phyloP scores from a whole-genome alignment of 2,113 vertebrate genomes.

The Ailuropoda melanoleuca region DNA sequence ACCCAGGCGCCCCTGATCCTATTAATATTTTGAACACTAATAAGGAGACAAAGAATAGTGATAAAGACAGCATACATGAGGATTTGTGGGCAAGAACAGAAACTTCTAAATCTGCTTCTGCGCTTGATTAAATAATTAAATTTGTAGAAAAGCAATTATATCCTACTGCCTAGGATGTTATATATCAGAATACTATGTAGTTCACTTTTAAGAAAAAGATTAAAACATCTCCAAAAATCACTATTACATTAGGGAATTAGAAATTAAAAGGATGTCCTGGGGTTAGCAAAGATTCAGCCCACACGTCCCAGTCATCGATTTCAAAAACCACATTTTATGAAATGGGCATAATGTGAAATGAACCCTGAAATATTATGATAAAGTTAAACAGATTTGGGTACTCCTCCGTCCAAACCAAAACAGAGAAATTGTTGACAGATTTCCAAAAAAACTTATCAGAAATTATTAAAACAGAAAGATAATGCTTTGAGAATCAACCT shows the following conservation, averaged over 20 bases:
- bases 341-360: constrained; percentile 12
- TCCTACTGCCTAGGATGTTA: not conserved
- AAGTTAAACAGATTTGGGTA: not conserved
- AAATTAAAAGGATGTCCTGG: not conserved
- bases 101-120: not conserved
- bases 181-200: not conserved
- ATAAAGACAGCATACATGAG: not conserved
- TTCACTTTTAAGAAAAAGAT: constrained; percentile 20
- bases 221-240: not conserved
- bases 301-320: not conserved
- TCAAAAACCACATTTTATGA: constrained; percentile 28
- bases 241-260: not conserved
- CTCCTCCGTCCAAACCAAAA: not conserved
- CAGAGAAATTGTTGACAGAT: not conserved
- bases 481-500: not conserved
- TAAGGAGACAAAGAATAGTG: constrained; percentile 19
- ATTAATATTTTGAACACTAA: constrained; percentile 50
- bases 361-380: not conserved
- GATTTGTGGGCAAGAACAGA: constrained; percentile 33
- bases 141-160: constrained; percentile 33
- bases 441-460: not conserved
- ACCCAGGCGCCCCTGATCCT: not conserved
- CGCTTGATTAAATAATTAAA: constrained; percentile 48
- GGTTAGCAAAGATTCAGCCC: not conserved
- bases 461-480: not conserved